Conservation (phyloP, 1,140 invertebrate species). For the Conopomorpha cramerella region DNA sequence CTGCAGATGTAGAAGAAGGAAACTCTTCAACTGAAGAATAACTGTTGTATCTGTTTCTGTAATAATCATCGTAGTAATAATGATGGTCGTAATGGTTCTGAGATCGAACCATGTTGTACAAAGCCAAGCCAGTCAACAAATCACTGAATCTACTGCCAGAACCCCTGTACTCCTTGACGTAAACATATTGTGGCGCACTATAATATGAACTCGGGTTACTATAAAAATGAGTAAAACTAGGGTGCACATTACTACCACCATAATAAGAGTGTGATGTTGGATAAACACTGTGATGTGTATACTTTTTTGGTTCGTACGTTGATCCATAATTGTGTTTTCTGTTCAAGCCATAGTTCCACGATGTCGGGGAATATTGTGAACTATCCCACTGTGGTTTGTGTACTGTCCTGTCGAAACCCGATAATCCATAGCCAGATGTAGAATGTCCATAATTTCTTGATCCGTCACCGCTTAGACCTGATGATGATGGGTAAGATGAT, state of each 20-base stretch:
- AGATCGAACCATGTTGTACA: slow-evolving; percentile 44
- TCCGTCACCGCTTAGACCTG: slow-evolving; percentile 10
- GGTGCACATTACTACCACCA: not conserved
- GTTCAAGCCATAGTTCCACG: too few relatives aligned
- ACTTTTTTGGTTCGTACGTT: too few relatives aligned
- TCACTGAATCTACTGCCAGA: slow-evolving; percentile 36
- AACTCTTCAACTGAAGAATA: slow-evolving; percentile 1
- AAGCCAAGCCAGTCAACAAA: slow-evolving; percentile 32
- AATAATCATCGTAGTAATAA: slow-evolving; percentile 47
- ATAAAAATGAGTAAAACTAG: not conserved
- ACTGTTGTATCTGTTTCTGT: slow-evolving; percentile 25
- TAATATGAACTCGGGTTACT: slow-evolving; percentile 20
- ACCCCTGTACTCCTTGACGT: slow-evolving; percentile 36
- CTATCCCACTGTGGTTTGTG: not conserved
- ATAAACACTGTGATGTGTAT: too few relatives aligned
- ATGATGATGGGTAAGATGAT: slow-evolving; percentile 14
- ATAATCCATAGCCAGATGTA: slow-evolving; percentile 1
- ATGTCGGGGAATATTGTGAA: too few relatives aligned
- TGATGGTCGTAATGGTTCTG: slow-evolving; percentile 28
- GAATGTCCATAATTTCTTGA: slow-evolving; percentile 4
- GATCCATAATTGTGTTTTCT: too few relatives aligned
- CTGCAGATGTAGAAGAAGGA: slow-evolving; percentile 8
- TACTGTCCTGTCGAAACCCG: not conserved
- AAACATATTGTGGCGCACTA: slow-evolving; percentile 33
- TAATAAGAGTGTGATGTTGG: not conserved